These are phyloP conservation scores for Lophochroa leadbeateri DNA, from an alignment of 2,113 vertebrate genomes.

Conservation along the genomic window DNA sequence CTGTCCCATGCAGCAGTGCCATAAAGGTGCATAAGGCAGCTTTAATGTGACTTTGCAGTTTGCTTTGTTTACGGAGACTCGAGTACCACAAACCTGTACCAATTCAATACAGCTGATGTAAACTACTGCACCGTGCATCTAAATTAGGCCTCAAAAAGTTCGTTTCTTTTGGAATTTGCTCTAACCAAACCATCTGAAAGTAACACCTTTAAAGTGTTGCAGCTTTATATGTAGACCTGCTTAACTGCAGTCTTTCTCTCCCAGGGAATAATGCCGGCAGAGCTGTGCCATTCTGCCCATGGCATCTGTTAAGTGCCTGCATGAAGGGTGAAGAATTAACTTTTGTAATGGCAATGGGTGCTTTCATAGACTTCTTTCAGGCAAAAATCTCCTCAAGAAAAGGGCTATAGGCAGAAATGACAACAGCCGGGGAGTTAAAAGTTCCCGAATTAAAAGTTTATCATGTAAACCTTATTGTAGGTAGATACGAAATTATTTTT, in stretches of 20 bases:
- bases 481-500: constrained; percentile 3
- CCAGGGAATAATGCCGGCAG: constrained; percentile 35
- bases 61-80: not conserved
- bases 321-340: constrained; percentile 67
- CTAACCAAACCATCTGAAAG: constrained; percentile 6
- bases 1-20: not conserved
- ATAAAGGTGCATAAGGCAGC: not conserved
- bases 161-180: not conserved
- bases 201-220: constrained; percentile 62
- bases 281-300: constrained; percentile 71
- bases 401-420: not conserved
- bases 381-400: constrained; percentile 57
- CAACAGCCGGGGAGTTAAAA: constrained; percentile 18
- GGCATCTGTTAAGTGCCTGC: constrained; percentile 76
- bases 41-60: not conserved
- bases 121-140: not conserved
- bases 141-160: not conserved
- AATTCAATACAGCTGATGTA: not conserved
- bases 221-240: constrained; percentile 55
- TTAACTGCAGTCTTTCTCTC: constrained; percentile 57
- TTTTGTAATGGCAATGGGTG: constrained; percentile 69
- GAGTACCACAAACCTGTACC: not conserved
- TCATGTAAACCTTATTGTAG: not conserved
- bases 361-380: constrained; percentile 66
- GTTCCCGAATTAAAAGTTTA: not conserved